phyloP scores from a whole-genome alignment of 2,888 invertebrate species.

The Galeruca laticollis region DNA sequence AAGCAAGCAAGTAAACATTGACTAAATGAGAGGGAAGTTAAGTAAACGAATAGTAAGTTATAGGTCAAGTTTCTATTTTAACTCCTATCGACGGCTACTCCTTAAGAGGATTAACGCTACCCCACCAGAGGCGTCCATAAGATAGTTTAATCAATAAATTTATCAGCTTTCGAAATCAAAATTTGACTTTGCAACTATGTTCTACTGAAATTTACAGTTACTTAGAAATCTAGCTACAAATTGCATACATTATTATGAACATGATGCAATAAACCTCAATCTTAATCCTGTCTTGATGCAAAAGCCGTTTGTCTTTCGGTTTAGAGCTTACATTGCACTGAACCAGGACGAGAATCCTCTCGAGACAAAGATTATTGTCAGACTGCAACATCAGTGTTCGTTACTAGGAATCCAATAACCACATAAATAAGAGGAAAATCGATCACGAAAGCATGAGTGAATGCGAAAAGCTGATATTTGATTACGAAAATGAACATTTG shows the following conservation, averaged over 20 bases:
- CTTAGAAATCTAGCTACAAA: background rate
- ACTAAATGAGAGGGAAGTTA: background rate
- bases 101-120: conserved; percentile 9
- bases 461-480: too few relatives aligned
- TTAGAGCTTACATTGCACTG: conserved; percentile 12
- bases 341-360: conserved; percentile 15
- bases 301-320: conserved; percentile 13
- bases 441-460: background rate
- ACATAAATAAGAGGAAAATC: conserved; percentile 4
- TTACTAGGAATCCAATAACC: conserved; percentile 10
- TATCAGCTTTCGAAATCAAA: too few relatives aligned
- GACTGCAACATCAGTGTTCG: conserved; percentile 8
- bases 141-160: background rate
- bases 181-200: too few relatives aligned
- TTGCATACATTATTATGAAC: background rate
- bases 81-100: conserved; percentile 2
- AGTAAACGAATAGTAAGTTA: conserved; percentile 8
- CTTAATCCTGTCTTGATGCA: conserved; percentile 9
- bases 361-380: conserved; percentile 19
- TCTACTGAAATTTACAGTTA: too few relatives aligned
- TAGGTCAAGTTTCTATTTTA: conserved; percentile 16
- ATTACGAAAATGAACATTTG: too few relatives aligned
- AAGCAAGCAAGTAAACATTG: background rate
- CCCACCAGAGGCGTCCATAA: background rate
- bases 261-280: conserved; percentile 11